Base-by-base conservation (phyloP, 2,888 invertebrate species). In the Calephelis perditalis region DNA sequence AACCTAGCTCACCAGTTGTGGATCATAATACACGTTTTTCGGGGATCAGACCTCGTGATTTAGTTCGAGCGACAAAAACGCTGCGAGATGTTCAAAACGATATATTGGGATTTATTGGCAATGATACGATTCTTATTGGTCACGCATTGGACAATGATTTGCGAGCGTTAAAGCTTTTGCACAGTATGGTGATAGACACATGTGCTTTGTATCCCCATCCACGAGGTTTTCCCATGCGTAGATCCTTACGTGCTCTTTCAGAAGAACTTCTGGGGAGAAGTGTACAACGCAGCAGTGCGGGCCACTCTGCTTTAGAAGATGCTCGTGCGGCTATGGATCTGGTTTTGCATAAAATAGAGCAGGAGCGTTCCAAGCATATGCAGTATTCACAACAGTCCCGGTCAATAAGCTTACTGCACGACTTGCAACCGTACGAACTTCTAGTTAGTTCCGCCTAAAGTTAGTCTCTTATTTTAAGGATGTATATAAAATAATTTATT, bases 11-110 rank as follows among this genome's bases (percentile, higher is more conserved):
- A 67, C 92, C 94, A 66, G 94, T 99, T 61, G 92, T 99, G 49
- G 99, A 99, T 81, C 96, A 96, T 78, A 99, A 99, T 79, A 98
- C 98, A 2, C 93, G 97, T 62, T 99, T 97, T 91, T 98, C 98
- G 74, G 99, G 99, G 61, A 95, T 99, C 67, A 96, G 80, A 74
- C 85, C 86, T 83, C 86, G 88, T 82, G 86, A 91, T 84, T 77
- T 91, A 81, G 85, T 83, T 82, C 85, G 87, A 79, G 93, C 93
- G 71, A 92, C 92, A 35, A 95, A 95, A 82, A 94, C 93, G 58
- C 86, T 98, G 56, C 81, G 88, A 67, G 94, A 97, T 75, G 97
- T 98, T 57, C 99, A 98, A 79, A 94, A 94, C 62, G 97, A 97
- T 71, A 90, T 99, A 62, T 92, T 97, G 76, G 93, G 94, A 67